phyloP scores from a whole-genome alignment of 2,888 invertebrate genomes.

The Scaptomyza tumidula region DNA sequence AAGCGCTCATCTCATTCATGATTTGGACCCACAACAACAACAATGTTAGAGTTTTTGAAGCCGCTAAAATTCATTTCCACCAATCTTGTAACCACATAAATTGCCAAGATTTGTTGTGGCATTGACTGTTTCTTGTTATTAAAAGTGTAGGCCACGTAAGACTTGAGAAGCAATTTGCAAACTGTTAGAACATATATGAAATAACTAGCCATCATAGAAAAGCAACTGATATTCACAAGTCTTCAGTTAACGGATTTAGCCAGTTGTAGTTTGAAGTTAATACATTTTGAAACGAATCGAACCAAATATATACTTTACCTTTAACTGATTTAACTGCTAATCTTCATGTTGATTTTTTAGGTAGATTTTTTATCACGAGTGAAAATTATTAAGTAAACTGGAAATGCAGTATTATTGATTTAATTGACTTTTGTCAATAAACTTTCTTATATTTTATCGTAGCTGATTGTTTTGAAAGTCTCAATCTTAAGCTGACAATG shows the following conservation, averaged over 20 bases:
- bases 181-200: slow-evolving; percentile 52
- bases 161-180: slow-evolving; percentile 73
- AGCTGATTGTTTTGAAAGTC: not conserved
- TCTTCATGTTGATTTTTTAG: too few relatives aligned
- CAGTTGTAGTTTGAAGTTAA: not conserved
- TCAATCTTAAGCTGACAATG: not conserved
- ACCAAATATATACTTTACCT: too few relatives aligned
- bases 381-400: too few relatives aligned
- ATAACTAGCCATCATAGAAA: slow-evolving; percentile 23
- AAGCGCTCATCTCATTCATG: slow-evolving; percentile 64
- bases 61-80: slow-evolving; percentile 16
- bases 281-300: too few relatives aligned
- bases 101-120: slow-evolving; percentile 62
- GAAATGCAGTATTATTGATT: too few relatives aligned
- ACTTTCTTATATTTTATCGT: too few relatives aligned
- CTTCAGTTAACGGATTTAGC: not conserved
- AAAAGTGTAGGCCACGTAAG: slow-evolving; percentile 69
- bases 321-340: too few relatives aligned
- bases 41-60: slow-evolving; percentile 31
- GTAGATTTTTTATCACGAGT: too few relatives aligned
- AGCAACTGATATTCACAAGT: slow-evolving; percentile 13
- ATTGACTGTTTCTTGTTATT: slow-evolving; percentile 71
- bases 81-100: slow-evolving; percentile 59
- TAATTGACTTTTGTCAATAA: too few relatives aligned
- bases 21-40: slow-evolving; percentile 47